phyloP scores from a whole-genome alignment of 2,113 vertebrate species.

The Salvelinus namaycush region DNA sequence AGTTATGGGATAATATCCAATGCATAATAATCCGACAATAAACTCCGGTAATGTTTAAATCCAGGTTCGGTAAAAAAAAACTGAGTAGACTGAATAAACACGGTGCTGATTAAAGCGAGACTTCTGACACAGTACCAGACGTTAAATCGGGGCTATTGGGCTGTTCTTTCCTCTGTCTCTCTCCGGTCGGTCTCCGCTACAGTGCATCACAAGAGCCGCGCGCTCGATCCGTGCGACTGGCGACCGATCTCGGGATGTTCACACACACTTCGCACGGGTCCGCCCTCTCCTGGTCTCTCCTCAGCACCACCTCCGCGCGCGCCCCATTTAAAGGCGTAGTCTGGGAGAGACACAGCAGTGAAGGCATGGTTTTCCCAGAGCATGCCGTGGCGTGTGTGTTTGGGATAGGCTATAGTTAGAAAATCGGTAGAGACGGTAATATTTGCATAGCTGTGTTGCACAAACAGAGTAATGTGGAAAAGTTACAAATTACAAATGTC shows the following conservation, averaged over 20 bases:
- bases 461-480: too few species aligned
- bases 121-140: constrained; percentile 35
- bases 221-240: constrained; percentile 47
- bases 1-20: constrained; percentile 57
- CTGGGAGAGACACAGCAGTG: background rate
- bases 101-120: constrained; percentile 25
- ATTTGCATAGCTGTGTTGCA: too few species aligned
- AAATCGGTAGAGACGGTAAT: too few species aligned
- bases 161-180: constrained; percentile 38
- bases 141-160: constrained; percentile 46
- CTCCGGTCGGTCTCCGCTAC: constrained; percentile 63
- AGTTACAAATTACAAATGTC: too few species aligned
- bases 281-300: constrained; percentile 59
- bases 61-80: constrained; percentile 39
- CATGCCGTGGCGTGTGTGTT: background rate
- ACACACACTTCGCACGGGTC: constrained; percentile 48
- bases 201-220: constrained; percentile 57
- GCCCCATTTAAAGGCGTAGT: constrained; percentile 63
- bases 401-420: too few species aligned
- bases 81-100: background rate
- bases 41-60: constrained; percentile 57
- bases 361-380: background rate
- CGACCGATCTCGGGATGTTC: constrained; percentile 61
- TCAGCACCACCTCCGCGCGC: constrained; percentile 28
- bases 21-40: constrained; percentile 62